phyloP scores from a whole-genome alignment of 2,888 invertebrate genomes.

The Electrophaes corylata region DNA sequence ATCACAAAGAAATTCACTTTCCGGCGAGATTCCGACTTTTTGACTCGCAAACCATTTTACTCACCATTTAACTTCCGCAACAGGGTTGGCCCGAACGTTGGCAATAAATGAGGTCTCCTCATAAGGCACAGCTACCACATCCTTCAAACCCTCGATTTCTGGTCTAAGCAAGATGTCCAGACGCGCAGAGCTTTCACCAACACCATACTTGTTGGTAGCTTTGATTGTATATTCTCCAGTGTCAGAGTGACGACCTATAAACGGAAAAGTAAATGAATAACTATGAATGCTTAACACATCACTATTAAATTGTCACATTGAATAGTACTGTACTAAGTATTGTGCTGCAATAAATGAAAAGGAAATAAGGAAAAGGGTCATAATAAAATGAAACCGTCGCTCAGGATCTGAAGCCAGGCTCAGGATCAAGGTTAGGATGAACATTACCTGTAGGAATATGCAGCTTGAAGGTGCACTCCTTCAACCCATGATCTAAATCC shows the following conservation, averaged over 20 bases:
- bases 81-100: constrained; percentile 94
- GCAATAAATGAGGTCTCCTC: constrained; percentile 92
- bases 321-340: no score
- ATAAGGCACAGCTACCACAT: constrained; percentile 89
- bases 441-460: constrained; percentile 87
- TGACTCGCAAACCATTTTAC: no score
- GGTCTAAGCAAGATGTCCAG: constrained; percentile 92
- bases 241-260: constrained; percentile 87
- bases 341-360: no score
- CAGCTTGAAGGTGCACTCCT: constrained; percentile 92
- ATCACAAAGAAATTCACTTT: no score
- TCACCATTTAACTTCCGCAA: constrained; percentile 94
- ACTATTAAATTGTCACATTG: no score
- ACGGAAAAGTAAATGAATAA: background rate
- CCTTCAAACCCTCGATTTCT: constrained; percentile 90
- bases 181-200: constrained; percentile 88
- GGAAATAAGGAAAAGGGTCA: no score
- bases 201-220: constrained; percentile 92
- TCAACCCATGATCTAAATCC: constrained; percentile 89
- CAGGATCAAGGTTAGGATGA: background rate
- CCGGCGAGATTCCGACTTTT: no score
- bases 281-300: no score
- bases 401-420: no score
- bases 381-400: no score
- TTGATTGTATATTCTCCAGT: constrained; percentile 92